A percentile compares a stretch with the other conserved stretches of the same genome.
phyloP scores from a whole-genome alignment of 2,888 invertebrate genomes.

The Drosophila ochracea region DNA sequence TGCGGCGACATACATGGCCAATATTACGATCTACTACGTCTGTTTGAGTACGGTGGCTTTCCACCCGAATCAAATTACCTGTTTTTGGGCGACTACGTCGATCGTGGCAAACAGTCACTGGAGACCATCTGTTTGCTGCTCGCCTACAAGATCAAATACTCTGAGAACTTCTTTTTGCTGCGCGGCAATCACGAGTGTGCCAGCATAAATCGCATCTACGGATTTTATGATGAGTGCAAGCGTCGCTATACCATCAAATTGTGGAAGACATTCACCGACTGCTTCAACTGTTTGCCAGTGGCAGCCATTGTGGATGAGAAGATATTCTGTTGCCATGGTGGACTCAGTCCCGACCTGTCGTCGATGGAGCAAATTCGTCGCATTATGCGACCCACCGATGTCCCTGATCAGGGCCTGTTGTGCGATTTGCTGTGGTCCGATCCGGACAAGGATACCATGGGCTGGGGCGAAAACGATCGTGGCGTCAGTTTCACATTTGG shows the following conservation, averaged over 20 bases:
- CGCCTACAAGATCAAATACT: constrained; percentile 99
- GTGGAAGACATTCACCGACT: constrained; percentile 99
- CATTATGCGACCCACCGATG: constrained; percentile 99
- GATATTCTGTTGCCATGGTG: constrained; percentile 93
- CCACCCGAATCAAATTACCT: constrained; percentile 99
- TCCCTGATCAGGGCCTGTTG: constrained; percentile 97
- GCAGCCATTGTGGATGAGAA: constrained; percentile 95
- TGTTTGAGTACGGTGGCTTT: constrained; percentile 99
- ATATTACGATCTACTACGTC: constrained; percentile 98
- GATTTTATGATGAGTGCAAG: constrained; percentile 99
- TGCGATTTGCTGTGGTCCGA: constrained; percentile 99
- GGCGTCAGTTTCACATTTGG: constrained; percentile 99
- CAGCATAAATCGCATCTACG: constrained; percentile 99
- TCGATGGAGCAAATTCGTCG: constrained; percentile 99
- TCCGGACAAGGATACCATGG: constrained; percentile 98
- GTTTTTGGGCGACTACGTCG: constrained; percentile 99
- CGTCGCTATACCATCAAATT: constrained; percentile 98
- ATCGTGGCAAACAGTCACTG: constrained; percentile 98
- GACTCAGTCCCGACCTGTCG: constrained; percentile 96
- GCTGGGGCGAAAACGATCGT: constrained; percentile 99
- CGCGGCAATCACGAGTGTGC: constrained; percentile 99
- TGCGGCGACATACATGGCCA: constrained; percentile 99
- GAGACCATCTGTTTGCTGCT: constrained; percentile 98
- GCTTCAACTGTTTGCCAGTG: constrained; percentile 99
- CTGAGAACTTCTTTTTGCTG: constrained; percentile 98